Base-by-base conservation (phyloP, 2,797 vertebrate species). In the Australoheros facetus region DNA sequence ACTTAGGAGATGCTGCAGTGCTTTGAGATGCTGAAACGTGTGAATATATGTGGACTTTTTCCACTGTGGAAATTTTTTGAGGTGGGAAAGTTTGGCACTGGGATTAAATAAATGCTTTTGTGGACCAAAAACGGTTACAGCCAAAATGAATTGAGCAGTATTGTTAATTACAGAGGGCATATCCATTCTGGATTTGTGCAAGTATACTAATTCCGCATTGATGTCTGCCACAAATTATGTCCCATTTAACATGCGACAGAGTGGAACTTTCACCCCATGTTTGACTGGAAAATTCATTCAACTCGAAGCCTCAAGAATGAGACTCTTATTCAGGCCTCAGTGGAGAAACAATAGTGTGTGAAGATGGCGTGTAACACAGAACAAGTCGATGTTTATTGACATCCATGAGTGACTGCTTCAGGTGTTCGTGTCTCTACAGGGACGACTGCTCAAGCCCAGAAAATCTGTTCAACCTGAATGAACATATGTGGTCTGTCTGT, bases 261-360 rank as follows among this genome's bases (percentile, higher is more conserved):
- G 74, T 90, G 88, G 82, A 92, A 92, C 89, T 73, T 83, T 87
- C 77, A 71, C 80, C 89, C 62, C 75, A 56, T 73, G 32, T 87
- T 84, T 64, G 77, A 89, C 88, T 91, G 92, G 92, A 94, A 92
- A 93, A 89, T 80, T 84, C 81, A 86, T 88, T 71, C 54, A 66
- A 71, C 57, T 66, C 37, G 37, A 53, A 83, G 86, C 74, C 80
- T 81, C 72, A 83, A 74, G 80, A 71, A 78, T 14, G 71, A 82
- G 78, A 17, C 70, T 78, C 53, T 53, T 42, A 48, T 83, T 77
- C 80, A 26, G 73, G 64, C 69, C 76, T 84, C 81, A 19, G 75
- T 21, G 84, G 77, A 82, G 87, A 84, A 85, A 94, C 86, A 89
- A 89, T 71, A 71, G 84, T 53, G 66, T 77, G 69, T 76, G 59